A percentile compares a stretch with the other conserved stretches of the same genome.
Conservation (phyloP, 2,797 vertebrate species). For the Microcaecilia unicolor region DNA sequence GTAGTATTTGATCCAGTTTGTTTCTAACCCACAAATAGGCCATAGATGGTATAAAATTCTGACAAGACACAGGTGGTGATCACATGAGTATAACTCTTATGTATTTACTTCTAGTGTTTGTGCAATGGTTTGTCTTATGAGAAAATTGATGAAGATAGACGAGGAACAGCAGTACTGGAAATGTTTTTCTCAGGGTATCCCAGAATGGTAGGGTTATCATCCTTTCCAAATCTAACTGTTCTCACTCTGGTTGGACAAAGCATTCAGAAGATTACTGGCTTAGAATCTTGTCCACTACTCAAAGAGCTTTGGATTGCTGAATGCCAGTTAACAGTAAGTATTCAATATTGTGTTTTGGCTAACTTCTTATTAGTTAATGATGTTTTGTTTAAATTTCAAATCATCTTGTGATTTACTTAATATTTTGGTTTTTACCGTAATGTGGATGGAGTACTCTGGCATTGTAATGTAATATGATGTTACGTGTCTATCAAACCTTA, state of each 20-base stretch:
- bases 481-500: no score
- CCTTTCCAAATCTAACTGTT: conserved; percentile 57
- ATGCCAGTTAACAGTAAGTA: conserved; percentile 64
- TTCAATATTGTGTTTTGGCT: neutral
- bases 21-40: no score
- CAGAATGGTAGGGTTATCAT: conserved; percentile 58
- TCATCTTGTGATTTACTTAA: no score
- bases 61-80: no score
- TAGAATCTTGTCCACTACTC: conserved; percentile 58
- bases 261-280: conserved; percentile 58
- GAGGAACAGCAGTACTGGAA: conserved; percentile 50
- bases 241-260: conserved; percentile 68
- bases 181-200: conserved; percentile 77
- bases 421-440: no score
- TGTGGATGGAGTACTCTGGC: no score
- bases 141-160: conserved; percentile 50
- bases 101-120: conserved; percentile 54
- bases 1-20: no score
- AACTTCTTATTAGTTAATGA: no score
- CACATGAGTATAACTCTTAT: neutral
- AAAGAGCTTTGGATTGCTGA: conserved; percentile 75
- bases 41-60: no score
- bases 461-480: no score
- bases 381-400: no score
- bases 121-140: conserved; percentile 67